Evolutionary conservation across 2,797 vertebrate species (phyloP), one percentile per base, ranked within the genome.

Genomic region (Aphelocoma californica): DNA sequence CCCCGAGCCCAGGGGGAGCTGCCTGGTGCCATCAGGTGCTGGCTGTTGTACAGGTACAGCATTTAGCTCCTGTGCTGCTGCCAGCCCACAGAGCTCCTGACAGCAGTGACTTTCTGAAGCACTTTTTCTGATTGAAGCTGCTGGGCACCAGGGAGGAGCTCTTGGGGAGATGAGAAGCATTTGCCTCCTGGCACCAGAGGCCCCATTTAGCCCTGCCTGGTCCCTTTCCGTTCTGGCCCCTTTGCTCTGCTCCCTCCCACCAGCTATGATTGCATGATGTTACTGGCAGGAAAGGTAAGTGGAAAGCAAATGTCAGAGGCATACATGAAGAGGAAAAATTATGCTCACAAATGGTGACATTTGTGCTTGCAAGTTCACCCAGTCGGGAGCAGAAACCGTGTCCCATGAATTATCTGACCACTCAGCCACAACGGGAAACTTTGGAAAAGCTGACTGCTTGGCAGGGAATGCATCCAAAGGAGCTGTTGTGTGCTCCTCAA

Each of bases 231-330:
- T 74, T n/a, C 19, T 57, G 61, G 10, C 53, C 75, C 34, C 19
- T 91, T 57, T 57, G 60, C 66, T 36, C 58, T 54, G 73, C 45
- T 80, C 32, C 67, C 57, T 88, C 61, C 47, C 80, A 83, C 80
- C 85, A 88, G 50, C 60, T 61, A 8, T 26, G 69, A 81, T n/a
- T 58, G 40, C 54, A 51, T 58, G 58, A 51, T 58, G 58, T 81
- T 83, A 53, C 45, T 69, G 82, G 81, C 44, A 72, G 64, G 45
- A 91, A 83, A 96, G 92, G 89, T 96, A 81, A 91, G 73, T 86
- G 87, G 67, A 75, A 95, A 91, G 75, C 61, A 94, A 96, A 92
- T 90, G 91, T 88, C 93, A 95, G 91, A 95, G 91, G 85, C 73
- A 87, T 19, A 74, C 48, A 77, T 44, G 90, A 93, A 89, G 88